phyloP scores from a whole-genome alignment of 2,113 vertebrate species.

The Sisor rabdophorus region DNA sequence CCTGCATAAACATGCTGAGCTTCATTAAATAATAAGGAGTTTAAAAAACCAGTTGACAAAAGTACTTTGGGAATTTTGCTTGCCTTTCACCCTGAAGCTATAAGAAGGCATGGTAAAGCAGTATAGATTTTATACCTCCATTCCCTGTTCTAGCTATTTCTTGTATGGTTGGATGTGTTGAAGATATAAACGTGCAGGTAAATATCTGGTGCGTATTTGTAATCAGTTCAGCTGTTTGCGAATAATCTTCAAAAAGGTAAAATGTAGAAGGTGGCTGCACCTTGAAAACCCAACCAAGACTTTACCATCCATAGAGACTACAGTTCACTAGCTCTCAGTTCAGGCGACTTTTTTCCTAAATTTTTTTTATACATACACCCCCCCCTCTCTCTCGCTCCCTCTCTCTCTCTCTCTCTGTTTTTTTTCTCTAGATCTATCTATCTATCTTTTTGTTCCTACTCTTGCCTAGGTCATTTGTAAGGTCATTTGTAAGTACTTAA shows the following conservation, averaged over 20 bases:
- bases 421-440: too few species aligned
- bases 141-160: background rate
- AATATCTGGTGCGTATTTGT: background rate
- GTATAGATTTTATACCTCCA: conserved; percentile 20
- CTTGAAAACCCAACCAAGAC: too few species aligned
- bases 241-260: background rate
- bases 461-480: too few species aligned
- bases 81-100: conserved; percentile 20
- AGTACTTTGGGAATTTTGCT: conserved; percentile 23
- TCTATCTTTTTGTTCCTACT: background rate
- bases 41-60: conserved; percentile 22
- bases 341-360: too few species aligned
- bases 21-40: conserved; percentile 12
- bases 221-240: background rate
- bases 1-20: background rate
- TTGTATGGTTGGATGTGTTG: background rate
- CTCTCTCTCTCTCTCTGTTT: too few species aligned
- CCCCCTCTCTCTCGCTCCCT: too few species aligned
- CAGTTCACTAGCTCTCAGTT: too few species aligned
- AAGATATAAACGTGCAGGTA: background rate
- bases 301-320: too few species aligned
- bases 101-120: conserved; percentile 7
- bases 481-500: too few species aligned
- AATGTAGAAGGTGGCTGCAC: too few species aligned
- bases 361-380: too few species aligned